A percentile compares a stretch with the other conserved stretches of the same genome.
phyloP scores from a whole-genome alignment of 2,113 vertebrate species.

The Rhadina sibilatrix region DNA sequence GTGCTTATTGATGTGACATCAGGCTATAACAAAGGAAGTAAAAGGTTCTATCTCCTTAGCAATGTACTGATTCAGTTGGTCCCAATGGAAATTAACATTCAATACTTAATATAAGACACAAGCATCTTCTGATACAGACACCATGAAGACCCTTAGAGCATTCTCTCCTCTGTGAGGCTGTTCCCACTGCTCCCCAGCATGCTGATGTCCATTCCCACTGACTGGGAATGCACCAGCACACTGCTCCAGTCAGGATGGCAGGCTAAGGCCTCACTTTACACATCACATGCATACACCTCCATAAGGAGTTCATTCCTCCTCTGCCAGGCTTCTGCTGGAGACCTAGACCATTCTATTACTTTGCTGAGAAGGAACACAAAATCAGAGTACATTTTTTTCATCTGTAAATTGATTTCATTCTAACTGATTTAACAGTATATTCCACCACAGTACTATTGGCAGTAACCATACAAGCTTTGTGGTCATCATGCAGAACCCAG shows the following conservation, averaged over 20 bases:
- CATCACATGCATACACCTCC: rapidly evolving
- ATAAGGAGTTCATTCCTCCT: background rate
- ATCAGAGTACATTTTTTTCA: background rate
- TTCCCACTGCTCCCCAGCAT: background rate
- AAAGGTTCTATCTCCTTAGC: background rate
- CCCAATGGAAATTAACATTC: background rate
- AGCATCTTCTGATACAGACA: background rate
- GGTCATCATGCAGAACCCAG: background rate
- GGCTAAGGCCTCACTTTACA: background rate
- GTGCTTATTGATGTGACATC: background rate
- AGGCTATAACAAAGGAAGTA: background rate
- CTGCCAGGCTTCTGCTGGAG: background rate
- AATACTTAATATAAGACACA: background rate
- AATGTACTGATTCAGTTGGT: background rate
- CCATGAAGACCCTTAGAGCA: background rate
- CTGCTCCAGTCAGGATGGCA: background rate
- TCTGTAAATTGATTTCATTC: background rate
- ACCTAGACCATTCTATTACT: background rate
- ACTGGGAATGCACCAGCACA: rapidly evolving
- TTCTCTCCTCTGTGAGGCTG: background rate
- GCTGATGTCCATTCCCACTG: background rate
- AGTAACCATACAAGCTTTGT: background rate
- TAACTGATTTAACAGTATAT: background rate
- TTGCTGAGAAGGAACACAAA: background rate
- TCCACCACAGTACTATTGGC: background rate